phyloP scores from a whole-genome alignment of 2,113 vertebrate species.

The Rutilus rutilus region DNA sequence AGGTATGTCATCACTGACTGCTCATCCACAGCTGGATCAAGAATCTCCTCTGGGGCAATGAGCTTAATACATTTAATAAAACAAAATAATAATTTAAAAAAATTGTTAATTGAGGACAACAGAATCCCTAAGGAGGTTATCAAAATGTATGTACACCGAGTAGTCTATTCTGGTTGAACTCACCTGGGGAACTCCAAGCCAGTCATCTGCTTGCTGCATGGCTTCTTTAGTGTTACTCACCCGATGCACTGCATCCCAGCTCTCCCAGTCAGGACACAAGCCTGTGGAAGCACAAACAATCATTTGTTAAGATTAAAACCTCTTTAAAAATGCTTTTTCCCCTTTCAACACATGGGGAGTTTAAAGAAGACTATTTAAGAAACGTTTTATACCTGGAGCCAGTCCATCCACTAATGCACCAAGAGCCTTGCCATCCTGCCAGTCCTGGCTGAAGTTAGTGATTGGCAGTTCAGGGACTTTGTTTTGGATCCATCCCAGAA shows the following conservation, averaged over 20 bases:
- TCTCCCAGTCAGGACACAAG: conserved; percentile 94
- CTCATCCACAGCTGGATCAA: conserved; percentile 81
- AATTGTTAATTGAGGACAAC: background rate
- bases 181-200: conserved; percentile 21
- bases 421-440: conserved; percentile 88
- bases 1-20: conserved; percentile 84
- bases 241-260: conserved; percentile 85
- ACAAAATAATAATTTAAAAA: background rate
- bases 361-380: background rate
- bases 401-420: conserved; percentile 94
- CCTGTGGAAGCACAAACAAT: conserved; percentile 68
- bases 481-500: conserved; percentile 95
- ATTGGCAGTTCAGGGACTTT: conserved; percentile 93
- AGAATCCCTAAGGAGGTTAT: background rate
- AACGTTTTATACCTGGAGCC: conserved; percentile 78
- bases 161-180: conserved; percentile 63
- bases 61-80: conserved; percentile 72
- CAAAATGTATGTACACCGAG: conserved; percentile 85
- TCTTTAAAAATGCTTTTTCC: background rate
- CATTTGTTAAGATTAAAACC: background rate
- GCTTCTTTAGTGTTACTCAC: conserved; percentile 91
- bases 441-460: conserved; percentile 92
- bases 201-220: conserved; percentile 90
- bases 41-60: conserved; percentile 84
- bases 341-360: background rate